Conservation (phyloP, 2,113 vertebrate genomes). For the Dermatemys mawii region DNA sequence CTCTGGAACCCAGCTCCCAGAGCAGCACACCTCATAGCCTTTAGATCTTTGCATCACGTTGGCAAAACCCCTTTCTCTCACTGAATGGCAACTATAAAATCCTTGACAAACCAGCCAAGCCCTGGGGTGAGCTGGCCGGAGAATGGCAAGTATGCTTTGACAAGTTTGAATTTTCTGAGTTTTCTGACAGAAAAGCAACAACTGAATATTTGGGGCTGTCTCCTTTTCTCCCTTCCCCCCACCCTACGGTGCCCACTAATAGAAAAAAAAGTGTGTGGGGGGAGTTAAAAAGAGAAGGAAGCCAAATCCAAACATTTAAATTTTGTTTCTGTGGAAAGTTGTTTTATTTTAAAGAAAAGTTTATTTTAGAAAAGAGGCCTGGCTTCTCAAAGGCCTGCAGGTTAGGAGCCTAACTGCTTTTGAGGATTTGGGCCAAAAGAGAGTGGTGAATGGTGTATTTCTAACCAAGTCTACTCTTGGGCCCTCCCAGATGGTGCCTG, state of each 20-base stretch:
- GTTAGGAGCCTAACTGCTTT: not conserved
- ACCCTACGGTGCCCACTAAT: too few relatives aligned
- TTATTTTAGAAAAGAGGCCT: not conserved
- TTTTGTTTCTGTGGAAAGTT: not conserved
- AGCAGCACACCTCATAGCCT: not conserved
- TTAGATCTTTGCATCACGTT: not conserved
- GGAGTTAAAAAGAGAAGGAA: not conserved
- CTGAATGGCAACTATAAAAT: not conserved
- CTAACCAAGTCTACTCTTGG: not conserved
- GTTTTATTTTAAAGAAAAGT: not conserved
- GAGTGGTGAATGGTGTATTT: not conserved
- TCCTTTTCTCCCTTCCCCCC: not conserved
- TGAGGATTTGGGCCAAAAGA: not conserved
- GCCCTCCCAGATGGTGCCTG: not conserved
- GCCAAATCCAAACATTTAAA: slow-evolving; percentile 2
- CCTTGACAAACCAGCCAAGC: not conserved
- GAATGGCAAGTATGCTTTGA: not conserved
- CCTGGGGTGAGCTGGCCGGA: not conserved
- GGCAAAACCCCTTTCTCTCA: not conserved
- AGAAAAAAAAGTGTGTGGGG: not conserved
- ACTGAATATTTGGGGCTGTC: not conserved
- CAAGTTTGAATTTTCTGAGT: not conserved
- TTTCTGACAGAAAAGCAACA: not conserved
- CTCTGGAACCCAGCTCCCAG: not conserved
- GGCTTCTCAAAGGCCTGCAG: not conserved